phyloP scores from a whole-genome alignment of 2,888 invertebrate genomes.

The Conistra vaccinii region DNA sequence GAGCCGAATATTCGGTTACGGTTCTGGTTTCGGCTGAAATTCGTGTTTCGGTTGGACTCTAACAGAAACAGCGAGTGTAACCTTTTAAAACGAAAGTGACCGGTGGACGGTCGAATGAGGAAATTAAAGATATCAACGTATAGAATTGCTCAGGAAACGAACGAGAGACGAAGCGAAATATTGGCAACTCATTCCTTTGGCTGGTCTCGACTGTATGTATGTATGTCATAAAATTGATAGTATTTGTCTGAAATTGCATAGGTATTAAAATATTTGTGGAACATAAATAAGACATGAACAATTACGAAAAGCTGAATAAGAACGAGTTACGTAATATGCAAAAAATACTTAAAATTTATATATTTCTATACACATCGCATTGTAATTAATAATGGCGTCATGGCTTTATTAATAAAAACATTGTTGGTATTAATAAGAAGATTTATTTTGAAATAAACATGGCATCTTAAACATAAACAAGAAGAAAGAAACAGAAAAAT shows the following conservation, averaged over 20 bases:
- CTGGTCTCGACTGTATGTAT: conserved; percentile 4
- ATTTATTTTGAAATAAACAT: too few relatives aligned
- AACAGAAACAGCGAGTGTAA: conserved; percentile 49
- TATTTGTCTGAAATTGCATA: neutral
- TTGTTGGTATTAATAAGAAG: too few relatives aligned
- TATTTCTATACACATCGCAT: neutral
- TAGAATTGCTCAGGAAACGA: conserved; percentile 69
- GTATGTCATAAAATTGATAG: neutral
- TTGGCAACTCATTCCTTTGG: conserved; percentile 53
- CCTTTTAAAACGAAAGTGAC: conserved; percentile 68
- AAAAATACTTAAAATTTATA: neutral
- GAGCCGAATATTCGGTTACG: neutral
- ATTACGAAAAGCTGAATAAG: neutral
- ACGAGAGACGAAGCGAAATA: conserved; percentile 51
- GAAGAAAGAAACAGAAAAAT: too few relatives aligned
- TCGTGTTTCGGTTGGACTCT: neutral
- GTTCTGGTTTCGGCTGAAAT: conserved; percentile 11
- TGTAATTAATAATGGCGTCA: neutral
- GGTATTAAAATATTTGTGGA: neutral
- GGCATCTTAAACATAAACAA: too few relatives aligned
- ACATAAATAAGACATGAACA: neutral
- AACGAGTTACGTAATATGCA: neutral
- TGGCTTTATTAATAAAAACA: neutral
- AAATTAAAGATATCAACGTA: conserved; percentile 77
- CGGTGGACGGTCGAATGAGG: conserved; percentile 70